Evolutionary conservation across 2,113 vertebrate species (phyloP), one percentile per base, ranked within the genome.

Genomic region (Ceyx melanurus): DNA sequence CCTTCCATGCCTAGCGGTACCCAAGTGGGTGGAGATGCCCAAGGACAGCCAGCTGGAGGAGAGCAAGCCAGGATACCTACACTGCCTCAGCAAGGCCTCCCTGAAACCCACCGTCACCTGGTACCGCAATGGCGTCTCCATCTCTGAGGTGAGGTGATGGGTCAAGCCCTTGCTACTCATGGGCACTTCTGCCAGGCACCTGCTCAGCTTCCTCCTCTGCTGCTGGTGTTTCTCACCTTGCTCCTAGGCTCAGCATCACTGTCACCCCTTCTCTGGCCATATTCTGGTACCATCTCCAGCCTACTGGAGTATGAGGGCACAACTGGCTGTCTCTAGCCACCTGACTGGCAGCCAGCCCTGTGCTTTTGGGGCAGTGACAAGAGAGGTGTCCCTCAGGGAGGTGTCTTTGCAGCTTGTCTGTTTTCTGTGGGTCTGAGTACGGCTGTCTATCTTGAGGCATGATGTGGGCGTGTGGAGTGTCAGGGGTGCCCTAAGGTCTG

Each of bases 11-110:
- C 28, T 74, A 99, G 99, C 99, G 40, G 82, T 98, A 15, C 99
- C 99, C 54, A 98, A 97, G 9, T 99, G 99, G 99, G 97, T 99
- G 58, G 97, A 92, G 64, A 98, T 96, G 96, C 99, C 99, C 64
- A 98, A 97, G 93, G 98, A 99, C 97, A 99, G 98, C 92, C 94
- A 97, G 29, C 95, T 99, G 78, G 98, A 99, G 93, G 99, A 99
- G 91, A 98, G 99, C 56, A 98, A 98, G 91, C 98, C 99, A 0
- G 99, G 99, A 54, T 99, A 98, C 86, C 97, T 99, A 68, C 99
- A 99, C 96, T 99, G 99, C 73, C 97, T 98, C 29, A 98, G 98
- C 50, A 98, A 98, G 91, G 98, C 98, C 61, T 99, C 98, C 26
- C 98, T 98, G 13, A 98, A 98, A 40, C 99, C 99, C 25, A 98